Evolutionary conservation across 1,140 invertebrate species (phyloP), one percentile per base, ranked within the genome.

Genomic region (Zelostemma sp.): DNA sequence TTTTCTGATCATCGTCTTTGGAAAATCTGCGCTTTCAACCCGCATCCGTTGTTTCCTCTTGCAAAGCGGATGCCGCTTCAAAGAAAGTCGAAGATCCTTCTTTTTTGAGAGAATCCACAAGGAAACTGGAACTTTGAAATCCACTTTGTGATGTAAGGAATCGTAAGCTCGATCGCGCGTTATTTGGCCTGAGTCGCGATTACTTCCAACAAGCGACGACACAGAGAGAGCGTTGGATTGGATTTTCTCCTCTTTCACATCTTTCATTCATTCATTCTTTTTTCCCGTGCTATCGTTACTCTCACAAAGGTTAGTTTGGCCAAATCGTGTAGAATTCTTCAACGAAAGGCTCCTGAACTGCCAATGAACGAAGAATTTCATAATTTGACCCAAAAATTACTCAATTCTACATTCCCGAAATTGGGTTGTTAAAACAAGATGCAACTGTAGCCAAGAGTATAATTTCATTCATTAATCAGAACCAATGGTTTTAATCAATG

Each of bases 171-270:
- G 48, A 68, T 66, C 56, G 65, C 64, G 57, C 58, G 68, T 67
- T 72, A 72, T 54, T 72, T 67, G 58, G 58, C 68, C 60, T 51
- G 54, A 35, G 33, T 61, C 56, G 50, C 55, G 64, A 76, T 76
- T 74, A 62, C 72, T 73, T 72, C 57, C 56, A 68, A 33, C 51
- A 48, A 62, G 53, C 19, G 55, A 38, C 25, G 47, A 11, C 41
- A 17, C 41, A 43, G 3, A 17, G 16, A 43, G 15, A 6, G 16
- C 14, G 14, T 16, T 43, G 14, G 41, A 46, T 35, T 49, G 2
- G 47, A 31, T 49, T 49, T 49, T 33, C 47, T 15, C 28, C 47
- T 31, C 12, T 28, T 14, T n/a, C 16, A 11, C 41, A 17, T 31
- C 47, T 17, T 12, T 35, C 28, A 5, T 35, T 35, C 19, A 15